Conservation (phyloP, 2,797 vertebrate genomes). For the Siniperca undulata region DNA sequence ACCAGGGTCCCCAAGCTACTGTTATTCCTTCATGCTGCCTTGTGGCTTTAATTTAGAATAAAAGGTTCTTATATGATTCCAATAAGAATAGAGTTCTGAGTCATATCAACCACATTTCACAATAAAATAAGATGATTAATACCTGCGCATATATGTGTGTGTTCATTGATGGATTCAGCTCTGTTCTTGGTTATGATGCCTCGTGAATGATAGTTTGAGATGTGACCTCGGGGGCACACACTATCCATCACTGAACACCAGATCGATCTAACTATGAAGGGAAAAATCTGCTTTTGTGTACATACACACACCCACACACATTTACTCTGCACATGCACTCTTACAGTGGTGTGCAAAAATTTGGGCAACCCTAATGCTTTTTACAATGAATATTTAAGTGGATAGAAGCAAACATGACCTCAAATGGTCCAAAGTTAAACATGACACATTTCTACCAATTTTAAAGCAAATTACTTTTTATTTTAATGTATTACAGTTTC, state of each 20-base stretch:
- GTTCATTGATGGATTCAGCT: slow-evolving; percentile 44
- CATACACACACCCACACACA: slow-evolving; percentile 5
- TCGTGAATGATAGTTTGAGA: slow-evolving; percentile 52
- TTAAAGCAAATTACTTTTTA: no score
- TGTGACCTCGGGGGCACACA: slow-evolving; percentile 49
- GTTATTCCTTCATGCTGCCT: not conserved
- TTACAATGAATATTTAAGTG: no score
- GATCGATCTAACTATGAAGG: slow-evolving; percentile 27
- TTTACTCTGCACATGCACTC: not conserved
- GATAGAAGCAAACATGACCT: no score
- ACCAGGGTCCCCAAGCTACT: not conserved
- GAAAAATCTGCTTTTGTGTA: not conserved
- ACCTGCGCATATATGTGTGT: slow-evolving; percentile 1
- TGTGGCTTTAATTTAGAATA: slow-evolving; percentile 6
- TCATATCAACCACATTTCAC: slow-evolving; percentile 15
- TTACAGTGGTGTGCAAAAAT: not conserved
- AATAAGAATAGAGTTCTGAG: slow-evolving; percentile 1
- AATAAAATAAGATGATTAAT: slow-evolving; percentile 27
- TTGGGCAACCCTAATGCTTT: not conserved
- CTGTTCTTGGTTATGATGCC: slow-evolving; percentile 25
- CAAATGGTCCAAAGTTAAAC: no score
- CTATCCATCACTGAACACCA: slow-evolving; percentile 57
- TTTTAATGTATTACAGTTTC: no score
- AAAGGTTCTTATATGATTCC: not conserved
- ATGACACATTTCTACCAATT: no score